Percentiles rank a stretch among this genome's conserved stretches.
These are phyloP conservation scores for Tauraco hartlaubi DNA, from an alignment of 2,797 vertebrate species.

Conservation along the genomic window DNA sequence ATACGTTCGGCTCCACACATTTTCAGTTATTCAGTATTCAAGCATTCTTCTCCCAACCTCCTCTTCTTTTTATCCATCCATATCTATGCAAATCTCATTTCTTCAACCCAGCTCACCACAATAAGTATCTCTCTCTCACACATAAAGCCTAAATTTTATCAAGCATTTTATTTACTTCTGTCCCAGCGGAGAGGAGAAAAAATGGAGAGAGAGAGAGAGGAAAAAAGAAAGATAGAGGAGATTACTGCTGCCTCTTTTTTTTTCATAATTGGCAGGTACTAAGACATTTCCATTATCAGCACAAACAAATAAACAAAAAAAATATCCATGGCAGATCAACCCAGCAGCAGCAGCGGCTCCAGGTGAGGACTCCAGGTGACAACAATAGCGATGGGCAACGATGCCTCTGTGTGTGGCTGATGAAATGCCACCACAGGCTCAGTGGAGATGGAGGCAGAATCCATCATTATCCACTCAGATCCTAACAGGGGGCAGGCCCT, in stretches of 20 bases:
- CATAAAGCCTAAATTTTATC: constrained; percentile 68
- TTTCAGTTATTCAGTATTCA: constrained; percentile 57
- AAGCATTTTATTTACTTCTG: constrained; percentile 73
- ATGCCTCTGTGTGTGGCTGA: background rate
- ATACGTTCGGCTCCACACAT: background rate
- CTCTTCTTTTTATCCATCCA: constrained; percentile 55
- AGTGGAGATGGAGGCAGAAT: background rate
- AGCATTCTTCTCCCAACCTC: constrained; percentile 33
- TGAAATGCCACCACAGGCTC: background rate
- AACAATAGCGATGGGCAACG: background rate
- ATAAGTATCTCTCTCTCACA: constrained; percentile 49
- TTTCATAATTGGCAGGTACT: constrained; percentile 38
- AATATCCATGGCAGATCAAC: background rate
- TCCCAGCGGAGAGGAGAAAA: background rate
- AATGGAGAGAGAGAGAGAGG: background rate
- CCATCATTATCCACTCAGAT: background rate
- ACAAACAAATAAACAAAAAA: constrained; percentile 8
- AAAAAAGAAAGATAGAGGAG: background rate
- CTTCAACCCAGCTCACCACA: constrained; percentile 55
- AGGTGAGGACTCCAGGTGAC: constrained; percentile 23
- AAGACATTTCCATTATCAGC: constrained; percentile 28
- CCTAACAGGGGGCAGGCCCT: background rate
- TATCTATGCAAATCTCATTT: constrained; percentile 71
- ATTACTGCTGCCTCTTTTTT: background rate
- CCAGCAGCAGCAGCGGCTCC: background rate